Evolutionary conservation across 92 coral and sea anemone genomes (phyloP).

Genomic region (Palythoa heliodiscus): DNA sequence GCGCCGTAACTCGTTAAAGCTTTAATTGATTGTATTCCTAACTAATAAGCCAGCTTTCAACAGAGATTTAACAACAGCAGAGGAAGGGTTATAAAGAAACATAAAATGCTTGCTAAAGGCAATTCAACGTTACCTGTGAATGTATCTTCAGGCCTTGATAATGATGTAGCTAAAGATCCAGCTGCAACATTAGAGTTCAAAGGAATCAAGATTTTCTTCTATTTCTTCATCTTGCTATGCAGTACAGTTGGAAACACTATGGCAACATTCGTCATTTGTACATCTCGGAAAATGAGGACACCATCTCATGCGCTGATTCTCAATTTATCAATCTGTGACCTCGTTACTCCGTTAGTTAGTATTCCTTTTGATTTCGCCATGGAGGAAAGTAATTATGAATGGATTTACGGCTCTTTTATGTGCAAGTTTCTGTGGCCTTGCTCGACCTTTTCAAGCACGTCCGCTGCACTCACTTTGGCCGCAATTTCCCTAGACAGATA

Average conservation of each 20-base stretch:
- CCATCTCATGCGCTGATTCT: conserved; percentile 82
- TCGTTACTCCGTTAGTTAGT: conserved; percentile 83
- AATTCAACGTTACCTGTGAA: not conserved
- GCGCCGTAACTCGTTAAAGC: not conserved
- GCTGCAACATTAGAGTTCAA: conserved; percentile 51
- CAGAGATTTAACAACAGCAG: not conserved
- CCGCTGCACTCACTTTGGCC: conserved; percentile 85
- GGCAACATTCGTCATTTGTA: conserved; percentile 78
- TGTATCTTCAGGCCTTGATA: not conserved
- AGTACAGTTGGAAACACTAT: conserved; percentile 84
- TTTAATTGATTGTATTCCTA: not conserved
- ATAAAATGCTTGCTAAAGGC: conserved; percentile 3
- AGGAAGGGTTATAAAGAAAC: not conserved
- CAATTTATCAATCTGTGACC: conserved; percentile 89
- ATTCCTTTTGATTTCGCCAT: conserved; percentile 93
- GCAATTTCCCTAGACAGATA: conserved; percentile 91
- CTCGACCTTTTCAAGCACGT: conserved; percentile 80
- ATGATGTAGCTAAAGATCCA: conserved; percentile 5
- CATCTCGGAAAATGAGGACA: conserved; percentile 73
- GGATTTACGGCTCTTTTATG: conserved; percentile 80
- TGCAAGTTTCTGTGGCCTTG: conserved; percentile 87
- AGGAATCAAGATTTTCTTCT: conserved; percentile 64
- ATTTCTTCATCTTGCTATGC: conserved; percentile 65
- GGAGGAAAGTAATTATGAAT: conserved; percentile 67
- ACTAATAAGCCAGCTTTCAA: not conserved